Evolutionary conservation across 37 sponge, comb jelly and placozoan species (phyloP).

Genomic region (Corticium candelabrum): DNA sequence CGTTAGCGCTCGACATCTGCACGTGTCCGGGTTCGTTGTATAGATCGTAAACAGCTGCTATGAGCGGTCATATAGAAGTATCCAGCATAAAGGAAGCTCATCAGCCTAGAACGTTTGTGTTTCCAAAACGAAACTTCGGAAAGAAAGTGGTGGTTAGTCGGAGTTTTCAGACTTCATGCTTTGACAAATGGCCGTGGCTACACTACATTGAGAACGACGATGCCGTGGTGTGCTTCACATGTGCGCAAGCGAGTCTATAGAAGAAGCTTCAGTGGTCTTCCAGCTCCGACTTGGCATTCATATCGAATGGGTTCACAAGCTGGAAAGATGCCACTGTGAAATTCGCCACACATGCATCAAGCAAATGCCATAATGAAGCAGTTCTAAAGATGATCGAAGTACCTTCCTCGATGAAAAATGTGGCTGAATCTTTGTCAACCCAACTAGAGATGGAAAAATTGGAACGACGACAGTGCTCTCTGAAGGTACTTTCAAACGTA

Average conservation of each 20-base stretch:
- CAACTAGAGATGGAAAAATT: background rate
- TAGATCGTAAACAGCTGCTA: too few species aligned
- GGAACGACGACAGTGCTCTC: background rate
- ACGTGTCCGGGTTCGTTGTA: too few species aligned
- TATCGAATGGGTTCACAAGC: background rate
- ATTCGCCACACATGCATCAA: background rate
- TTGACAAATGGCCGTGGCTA: conserved; percentile 16
- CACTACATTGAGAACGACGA: conserved; percentile 16
- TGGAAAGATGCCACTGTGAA: conserved; percentile 6
- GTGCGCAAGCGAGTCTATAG: background rate
- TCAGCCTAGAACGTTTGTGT: too few species aligned
- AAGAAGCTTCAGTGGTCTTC: background rate
- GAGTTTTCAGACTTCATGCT: conserved; percentile 13
- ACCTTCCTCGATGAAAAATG: background rate
- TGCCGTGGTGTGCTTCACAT: background rate
- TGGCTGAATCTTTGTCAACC: background rate
- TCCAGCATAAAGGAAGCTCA: too few species aligned
- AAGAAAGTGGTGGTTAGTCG: conserved; percentile 24
- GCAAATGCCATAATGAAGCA: background rate
- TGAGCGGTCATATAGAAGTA: too few species aligned
- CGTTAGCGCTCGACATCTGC: too few species aligned
- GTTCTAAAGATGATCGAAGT: background rate
- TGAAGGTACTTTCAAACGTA: conserved; percentile 13
- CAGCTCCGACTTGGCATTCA: background rate
- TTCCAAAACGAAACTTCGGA: conserved; percentile 23